Conservation (phyloP, 2,888 invertebrate genomes). For the Hydraecia micacea region DNA sequence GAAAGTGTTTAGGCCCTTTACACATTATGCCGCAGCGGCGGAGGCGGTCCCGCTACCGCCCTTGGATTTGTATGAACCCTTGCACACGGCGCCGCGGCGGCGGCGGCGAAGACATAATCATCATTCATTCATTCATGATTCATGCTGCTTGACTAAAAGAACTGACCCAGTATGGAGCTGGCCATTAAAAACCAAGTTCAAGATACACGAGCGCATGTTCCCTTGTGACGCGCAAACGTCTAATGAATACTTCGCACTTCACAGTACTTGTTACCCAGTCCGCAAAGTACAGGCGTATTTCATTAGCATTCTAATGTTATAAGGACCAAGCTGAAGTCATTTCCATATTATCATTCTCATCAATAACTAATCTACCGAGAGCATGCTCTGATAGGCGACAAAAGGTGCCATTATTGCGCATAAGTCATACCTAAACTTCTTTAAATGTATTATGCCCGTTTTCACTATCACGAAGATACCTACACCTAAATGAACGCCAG, state of each 20-base stretch:
- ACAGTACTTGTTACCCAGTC: slow-evolving; percentile 38
- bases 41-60: too few relatives aligned
- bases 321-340: slow-evolving; percentile 9
- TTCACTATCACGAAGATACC: background rate
- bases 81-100: too few relatives aligned
- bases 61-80: too few relatives aligned
- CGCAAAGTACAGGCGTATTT: slow-evolving; percentile 23
- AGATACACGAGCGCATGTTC: slow-evolving; percentile 6
- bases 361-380: background rate
- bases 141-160: background rate
- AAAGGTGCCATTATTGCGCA: too few relatives aligned
- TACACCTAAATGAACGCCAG: background rate
- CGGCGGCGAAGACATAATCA: too few relatives aligned
- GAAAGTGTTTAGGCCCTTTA: too few relatives aligned
- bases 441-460: background rate
- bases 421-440: background rate
- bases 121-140: background rate
- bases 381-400: background rate
- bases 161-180: background rate
- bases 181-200: slow-evolving; percentile 7
- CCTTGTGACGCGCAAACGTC: slow-evolving; percentile 10
- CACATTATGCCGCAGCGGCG: too few relatives aligned
- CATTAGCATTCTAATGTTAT: slow-evolving; percentile 38
- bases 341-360: background rate
- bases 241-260: slow-evolving; percentile 55